Conservation (phyloP, 2,797 vertebrate genomes). For the Glyptemys insculpta region DNA sequence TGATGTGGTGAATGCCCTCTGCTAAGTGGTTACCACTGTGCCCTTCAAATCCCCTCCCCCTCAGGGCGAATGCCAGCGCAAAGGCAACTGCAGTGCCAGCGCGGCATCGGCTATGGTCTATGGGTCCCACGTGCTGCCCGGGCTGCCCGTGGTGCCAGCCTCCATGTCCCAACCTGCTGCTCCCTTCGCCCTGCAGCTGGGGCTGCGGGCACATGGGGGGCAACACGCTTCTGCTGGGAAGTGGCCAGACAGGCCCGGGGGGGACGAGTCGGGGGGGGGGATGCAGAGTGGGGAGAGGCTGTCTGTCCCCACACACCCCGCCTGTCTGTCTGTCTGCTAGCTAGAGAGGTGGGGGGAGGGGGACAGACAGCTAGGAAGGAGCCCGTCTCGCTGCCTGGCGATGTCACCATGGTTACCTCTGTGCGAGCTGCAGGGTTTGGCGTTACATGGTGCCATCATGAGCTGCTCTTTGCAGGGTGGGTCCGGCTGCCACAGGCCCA, state of each 20-base stretch:
- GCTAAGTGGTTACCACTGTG: background rate
- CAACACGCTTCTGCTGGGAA: background rate
- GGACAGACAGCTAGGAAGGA: background rate
- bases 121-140: background rate
- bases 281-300: background rate
- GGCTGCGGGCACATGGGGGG: background rate
- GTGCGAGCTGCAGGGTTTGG: background rate
- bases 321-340: background rate
- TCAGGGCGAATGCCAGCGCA: background rate
- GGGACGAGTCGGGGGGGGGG: too few relatives aligned
- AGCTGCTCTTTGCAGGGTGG: background rate
- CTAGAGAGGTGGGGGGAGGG: background rate
- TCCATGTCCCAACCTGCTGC: too few relatives aligned
- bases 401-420: background rate
- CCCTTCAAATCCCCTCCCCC: background rate
- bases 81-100: background rate
- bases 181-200: too few relatives aligned
- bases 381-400: background rate
- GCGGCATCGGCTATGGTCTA: background rate
- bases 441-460: background rate
- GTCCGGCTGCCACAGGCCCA: background rate
- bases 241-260: background rate
- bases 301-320: background rate
- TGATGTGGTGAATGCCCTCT: constrained; percentile 2
- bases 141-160: too few relatives aligned